These are phyloP conservation scores for Geotrypetes seraphini DNA, from an alignment of 2,797 vertebrate genomes.

Conservation along the genomic window DNA sequence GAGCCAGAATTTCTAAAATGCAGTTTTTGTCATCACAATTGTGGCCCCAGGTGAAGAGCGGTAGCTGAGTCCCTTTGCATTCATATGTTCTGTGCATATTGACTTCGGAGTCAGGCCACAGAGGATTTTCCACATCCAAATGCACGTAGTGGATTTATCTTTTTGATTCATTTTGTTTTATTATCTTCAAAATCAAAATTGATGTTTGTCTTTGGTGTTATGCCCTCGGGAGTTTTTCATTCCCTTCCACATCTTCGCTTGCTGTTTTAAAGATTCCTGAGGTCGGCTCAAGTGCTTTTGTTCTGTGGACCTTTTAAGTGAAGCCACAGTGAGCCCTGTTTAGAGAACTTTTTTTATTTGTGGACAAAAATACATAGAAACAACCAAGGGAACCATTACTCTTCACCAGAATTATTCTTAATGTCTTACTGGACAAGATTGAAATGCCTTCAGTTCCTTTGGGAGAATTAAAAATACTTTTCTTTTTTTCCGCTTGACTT, in stretches of 20 bases:
- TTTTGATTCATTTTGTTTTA: not conserved
- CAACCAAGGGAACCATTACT: constrained; percentile 69
- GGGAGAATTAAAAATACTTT: constrained; percentile 48
- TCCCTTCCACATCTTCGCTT: constrained; percentile 43
- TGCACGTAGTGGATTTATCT: constrained; percentile 11
- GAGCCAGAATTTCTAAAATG: no score
- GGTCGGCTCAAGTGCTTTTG: constrained; percentile 56
- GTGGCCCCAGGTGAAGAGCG: no score
- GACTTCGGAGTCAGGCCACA: no score
- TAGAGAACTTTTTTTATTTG: constrained; percentile 70
- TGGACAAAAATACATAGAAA: constrained; percentile 69
- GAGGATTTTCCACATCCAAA: no score
- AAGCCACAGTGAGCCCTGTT: constrained; percentile 62
- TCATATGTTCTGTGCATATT: no score
- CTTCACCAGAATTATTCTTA: constrained; percentile 67
- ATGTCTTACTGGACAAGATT: constrained; percentile 59
- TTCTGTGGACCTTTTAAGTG: constrained; percentile 67
- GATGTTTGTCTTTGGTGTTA: constrained; percentile 23
- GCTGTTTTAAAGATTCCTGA: constrained; percentile 41
- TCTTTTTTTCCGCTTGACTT: constrained; percentile 38
- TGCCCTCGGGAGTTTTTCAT: constrained; percentile 22
- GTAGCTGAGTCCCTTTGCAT: no score
- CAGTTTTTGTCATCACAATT: no score
- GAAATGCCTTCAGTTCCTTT: constrained; percentile 61
- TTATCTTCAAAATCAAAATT: constrained; percentile 16